Base-by-base conservation (phyloP, 1,140 invertebrate species). In the Antheraea pernyi region DNA sequence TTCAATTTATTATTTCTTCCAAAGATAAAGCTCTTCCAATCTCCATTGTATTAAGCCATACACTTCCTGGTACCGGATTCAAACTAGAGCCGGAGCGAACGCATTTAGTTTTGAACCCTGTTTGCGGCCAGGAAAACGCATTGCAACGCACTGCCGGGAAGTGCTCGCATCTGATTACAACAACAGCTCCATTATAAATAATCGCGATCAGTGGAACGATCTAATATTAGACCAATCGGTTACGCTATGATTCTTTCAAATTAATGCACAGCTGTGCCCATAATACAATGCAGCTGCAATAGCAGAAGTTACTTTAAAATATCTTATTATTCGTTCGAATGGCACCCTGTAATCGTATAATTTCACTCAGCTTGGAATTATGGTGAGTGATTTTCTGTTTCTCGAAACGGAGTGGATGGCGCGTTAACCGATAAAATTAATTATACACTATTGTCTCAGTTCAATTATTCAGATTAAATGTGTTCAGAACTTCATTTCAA, bases 211-310 rank as follows among this genome's bases (percentile, higher is more conserved):
- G 65, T 77, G 66, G 72, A 72, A 36, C 61, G 30, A 19, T 58
- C 78, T 83, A 83, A 77, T 75, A 78, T 77, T 80, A 80, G 76
- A 78, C 13, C 72, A 75, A 78, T 81, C 69, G 65, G 74, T 78
- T 81, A 65, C 68, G 68, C 77, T 68, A 71, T 74, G 67, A 65
- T 75, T 69, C 71, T 63, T 74, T 72, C 76, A 78, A 80, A 80
- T 79, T 71, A 80, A 78, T 69, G 66, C 68, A 65, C 75, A 77
- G 74, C 75, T 75, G 78, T 69, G 69, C 60, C 61, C 61, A 67
- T 67, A 59, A 68, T 72, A 48, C 39, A 74, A 70, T 67, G 48
- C 71, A 53, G 67, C 69, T 78, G 73, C 63, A 71, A 74, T 76
- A 68, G 73, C 68, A 64, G 77, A 42, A 72, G 77, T 48, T 60